These are phyloP conservation scores for Metopolophium dirhodum DNA, from an alignment of 1,140 invertebrate species.

Conservation along the genomic window DNA sequence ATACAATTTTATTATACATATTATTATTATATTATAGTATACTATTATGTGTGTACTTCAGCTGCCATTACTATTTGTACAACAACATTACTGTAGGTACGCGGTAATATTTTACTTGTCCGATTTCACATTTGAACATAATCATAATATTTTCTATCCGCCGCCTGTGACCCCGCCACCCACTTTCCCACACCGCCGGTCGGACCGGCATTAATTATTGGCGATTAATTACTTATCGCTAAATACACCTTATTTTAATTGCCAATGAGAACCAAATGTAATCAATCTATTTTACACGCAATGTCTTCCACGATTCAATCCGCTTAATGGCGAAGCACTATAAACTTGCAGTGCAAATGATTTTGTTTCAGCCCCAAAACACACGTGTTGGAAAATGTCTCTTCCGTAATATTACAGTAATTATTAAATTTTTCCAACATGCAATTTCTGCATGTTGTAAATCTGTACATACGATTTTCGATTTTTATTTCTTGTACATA, in stretches of 20 bases:
- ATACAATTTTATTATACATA: background rate
- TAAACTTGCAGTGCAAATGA: background rate
- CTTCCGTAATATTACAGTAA: background rate
- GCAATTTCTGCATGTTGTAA: background rate
- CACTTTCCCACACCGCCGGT: background rate
- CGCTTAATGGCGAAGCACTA: background rate
- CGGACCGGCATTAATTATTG: background rate
- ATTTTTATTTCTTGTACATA: background rate
- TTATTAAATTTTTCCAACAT: background rate
- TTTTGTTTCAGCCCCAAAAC: background rate
- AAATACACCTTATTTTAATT: background rate
- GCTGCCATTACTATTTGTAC: background rate
- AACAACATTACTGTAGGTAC: background rate
- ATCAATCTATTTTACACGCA: slow-evolving; percentile 9
- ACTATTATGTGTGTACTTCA: background rate
- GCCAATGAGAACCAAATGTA: background rate
- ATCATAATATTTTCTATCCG: background rate
- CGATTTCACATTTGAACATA: background rate
- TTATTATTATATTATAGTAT: background rate
- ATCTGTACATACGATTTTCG: background rate
- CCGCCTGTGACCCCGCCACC: background rate
- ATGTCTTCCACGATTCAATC: slow-evolving; percentile 41
- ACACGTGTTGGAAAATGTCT: background rate
- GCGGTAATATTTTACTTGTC: background rate
- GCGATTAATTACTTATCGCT: background rate